phyloP scores from a whole-genome alignment of 2,888 invertebrate species.

The Spilosoma lubricipeda region DNA sequence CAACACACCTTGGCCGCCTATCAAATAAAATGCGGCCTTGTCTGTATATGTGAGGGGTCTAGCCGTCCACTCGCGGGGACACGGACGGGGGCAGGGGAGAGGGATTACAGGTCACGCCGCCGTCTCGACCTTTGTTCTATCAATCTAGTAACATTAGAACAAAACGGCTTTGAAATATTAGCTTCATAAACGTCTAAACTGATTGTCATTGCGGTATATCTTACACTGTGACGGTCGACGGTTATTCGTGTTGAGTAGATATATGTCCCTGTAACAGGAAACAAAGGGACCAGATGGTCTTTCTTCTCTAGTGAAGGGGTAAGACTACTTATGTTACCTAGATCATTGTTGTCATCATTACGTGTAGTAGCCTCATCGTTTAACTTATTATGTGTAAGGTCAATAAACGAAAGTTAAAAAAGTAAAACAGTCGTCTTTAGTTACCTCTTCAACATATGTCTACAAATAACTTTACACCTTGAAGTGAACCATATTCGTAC shows the following conservation, averaged over 20 bases:
- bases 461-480: background rate
- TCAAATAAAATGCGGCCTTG: slow-evolving; percentile 8
- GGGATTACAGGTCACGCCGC: background rate
- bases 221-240: background rate
- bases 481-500: background rate
- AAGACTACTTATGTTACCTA: background rate
- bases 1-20: slow-evolving; percentile 8
- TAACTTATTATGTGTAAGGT: background rate
- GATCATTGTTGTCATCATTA: too few species aligned
- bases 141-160: slow-evolving; percentile 12
- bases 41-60: slow-evolving; percentile 11
- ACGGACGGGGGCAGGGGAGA: background rate
- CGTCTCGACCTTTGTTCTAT: slow-evolving; percentile 15
- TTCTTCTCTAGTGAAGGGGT: background rate
- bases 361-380: background rate
- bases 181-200: background rate
- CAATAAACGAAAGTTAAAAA: background rate
- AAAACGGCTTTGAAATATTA: slow-evolving; percentile 1
- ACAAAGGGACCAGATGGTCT: background rate
- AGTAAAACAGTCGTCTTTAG: background rate
- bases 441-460: background rate
- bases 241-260: background rate
- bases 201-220: slow-evolving; percentile 3
- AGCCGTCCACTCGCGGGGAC: background rate
- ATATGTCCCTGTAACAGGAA: background rate